Evolutionary conservation across 1,140 invertebrate species (phyloP).

Genomic region (Drosophila lacertosa): DNA sequence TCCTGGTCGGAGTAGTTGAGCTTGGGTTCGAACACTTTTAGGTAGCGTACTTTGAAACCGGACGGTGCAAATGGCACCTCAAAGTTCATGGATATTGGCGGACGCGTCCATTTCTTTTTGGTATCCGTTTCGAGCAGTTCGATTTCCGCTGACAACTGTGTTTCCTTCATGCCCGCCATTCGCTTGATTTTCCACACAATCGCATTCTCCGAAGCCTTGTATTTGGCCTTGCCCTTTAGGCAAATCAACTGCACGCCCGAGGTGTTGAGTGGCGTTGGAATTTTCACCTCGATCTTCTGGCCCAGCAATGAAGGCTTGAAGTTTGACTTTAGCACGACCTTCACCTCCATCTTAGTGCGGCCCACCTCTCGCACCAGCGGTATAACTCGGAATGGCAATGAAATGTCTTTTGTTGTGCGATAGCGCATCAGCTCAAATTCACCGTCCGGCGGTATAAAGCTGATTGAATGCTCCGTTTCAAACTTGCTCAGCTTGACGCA

Average conservation of each 20-base stretch:
- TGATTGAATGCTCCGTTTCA: constrained; percentile 99
- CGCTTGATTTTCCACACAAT: constrained; percentile 99
- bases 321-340: constrained; percentile 99
- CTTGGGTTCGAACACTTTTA: constrained; percentile 99
- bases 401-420: constrained; percentile 99
- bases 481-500: constrained; percentile 99
- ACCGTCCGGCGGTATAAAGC: constrained; percentile 99
- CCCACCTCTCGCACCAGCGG: constrained; percentile 99
- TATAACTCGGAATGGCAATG: constrained; percentile 99
- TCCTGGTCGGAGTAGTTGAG: constrained; percentile 99
- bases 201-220: constrained; percentile 99
- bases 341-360: constrained; percentile 99
- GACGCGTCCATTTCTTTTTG: constrained; percentile 99
- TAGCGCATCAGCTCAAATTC: constrained; percentile 99
- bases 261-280: constrained; percentile 99
- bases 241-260: constrained; percentile 99
- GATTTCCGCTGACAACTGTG: constrained; percentile 99
- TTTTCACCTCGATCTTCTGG: constrained; percentile 99
- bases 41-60: constrained; percentile 98
- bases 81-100: constrained; percentile 99
- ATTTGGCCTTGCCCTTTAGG: constrained; percentile 99
- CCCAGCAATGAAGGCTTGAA: constrained; percentile 99
- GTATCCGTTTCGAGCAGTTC: constrained; percentile 99
- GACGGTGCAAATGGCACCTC: constrained; percentile 99
- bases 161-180: constrained; percentile 99